Evolutionary conservation across 1,140 invertebrate species (phyloP), one percentile per base, ranked within the genome.

Genomic region (Archivesica marissinica): DNA sequence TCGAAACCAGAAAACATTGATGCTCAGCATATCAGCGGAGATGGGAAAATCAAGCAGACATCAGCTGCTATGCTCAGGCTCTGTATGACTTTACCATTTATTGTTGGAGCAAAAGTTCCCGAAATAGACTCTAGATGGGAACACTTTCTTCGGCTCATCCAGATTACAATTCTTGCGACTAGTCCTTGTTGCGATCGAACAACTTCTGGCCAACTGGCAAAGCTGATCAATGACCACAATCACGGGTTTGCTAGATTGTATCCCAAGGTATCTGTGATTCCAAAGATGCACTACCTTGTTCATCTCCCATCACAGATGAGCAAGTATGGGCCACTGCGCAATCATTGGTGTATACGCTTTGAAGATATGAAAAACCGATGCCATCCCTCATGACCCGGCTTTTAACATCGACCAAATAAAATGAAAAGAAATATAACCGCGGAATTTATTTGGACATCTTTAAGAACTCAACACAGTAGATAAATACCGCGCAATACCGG

Each of bases 251-350:
- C 38, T 9, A 1, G 7, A 13, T 41, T 78, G 56, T 78, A 78
- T 44, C 76, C 76, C 15, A 78, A 78, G 39, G 33, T 59, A 44
- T 78, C 76, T 3, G 61, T 44, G 15, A 61, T 78, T 54, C 76
- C 56, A 33, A 78, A 64, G 39, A 78, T 64, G 39, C 76, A 78
- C 33, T 64, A 52, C 35, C 38, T 41, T 28, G 17, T 68, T 66
- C 33, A 85, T 56, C 50, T 74, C 30, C 83, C 54, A 41, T 54
- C 50, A 41, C 64, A 75, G 38, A 78, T 75, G 59, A 20, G 66
- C 1, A 38, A 68, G 25, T 77, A 59, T 70, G 72, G 54, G 44
- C 59, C 72, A 23, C 56, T 85, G 23, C 50, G 44, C 54, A 38
- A 66, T 25, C 56, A 68, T n/a, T n/a, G n/a, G n/a, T n/a, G n/a